A percentile compares a stretch with the other conserved stretches of the same genome.
Conservation (phyloP, 1,140 invertebrate genomes). For the Yoshiicerus persimilis region DNA sequence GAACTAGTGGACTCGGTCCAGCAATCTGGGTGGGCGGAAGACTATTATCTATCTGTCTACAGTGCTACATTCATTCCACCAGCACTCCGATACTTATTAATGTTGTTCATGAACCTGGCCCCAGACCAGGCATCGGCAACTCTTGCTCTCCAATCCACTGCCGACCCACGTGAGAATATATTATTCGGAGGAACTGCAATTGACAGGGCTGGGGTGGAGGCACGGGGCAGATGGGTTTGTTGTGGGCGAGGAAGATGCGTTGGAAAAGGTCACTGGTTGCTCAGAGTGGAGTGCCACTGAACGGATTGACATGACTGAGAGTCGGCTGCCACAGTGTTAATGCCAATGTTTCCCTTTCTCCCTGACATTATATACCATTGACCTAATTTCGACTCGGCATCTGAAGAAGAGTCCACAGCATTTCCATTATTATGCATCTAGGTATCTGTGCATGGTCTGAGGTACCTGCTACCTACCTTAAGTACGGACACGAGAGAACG, state of each 20-base stretch:
- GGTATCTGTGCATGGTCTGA: not conserved
- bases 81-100: no score
- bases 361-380: constrained; percentile 32
- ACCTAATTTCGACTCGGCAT: constrained; percentile 25
- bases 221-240: not conserved
- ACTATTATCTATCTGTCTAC: not conserved
- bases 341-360: constrained; percentile 35
- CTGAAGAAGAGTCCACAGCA: not conserved
- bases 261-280: not conserved
- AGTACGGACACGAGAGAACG: not conserved
- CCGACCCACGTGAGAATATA: no score
- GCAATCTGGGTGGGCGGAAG: not conserved
- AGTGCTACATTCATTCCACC: no score
- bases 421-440: not conserved
- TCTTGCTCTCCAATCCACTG: not conserved
- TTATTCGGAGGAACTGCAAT: no score
- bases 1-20: not conserved
- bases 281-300: not conserved
- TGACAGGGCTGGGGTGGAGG: not conserved
- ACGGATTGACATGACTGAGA: not conserved
- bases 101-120: not conserved
- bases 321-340: constrained; percentile 18
- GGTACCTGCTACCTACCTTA: not conserved
- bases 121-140: not conserved
- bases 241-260: no score